Base-by-base conservation (phyloP, 2,888 invertebrate genomes). In the Lithophane semibrunnea region DNA sequence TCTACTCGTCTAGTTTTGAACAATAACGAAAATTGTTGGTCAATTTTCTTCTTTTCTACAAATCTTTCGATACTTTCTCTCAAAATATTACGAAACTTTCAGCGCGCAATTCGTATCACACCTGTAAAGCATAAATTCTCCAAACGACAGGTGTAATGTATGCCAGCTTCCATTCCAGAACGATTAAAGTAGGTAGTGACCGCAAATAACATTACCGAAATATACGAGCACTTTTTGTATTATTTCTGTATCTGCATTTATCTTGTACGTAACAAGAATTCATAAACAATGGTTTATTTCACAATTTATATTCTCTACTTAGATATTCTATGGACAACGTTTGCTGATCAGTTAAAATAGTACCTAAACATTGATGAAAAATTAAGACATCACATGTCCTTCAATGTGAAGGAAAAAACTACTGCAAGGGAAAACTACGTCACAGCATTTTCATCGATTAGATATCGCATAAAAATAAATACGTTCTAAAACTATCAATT, bases 131-230 rank as follows among this genome's bases (percentile, higher is more conserved):
- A 63, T 85, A 70, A 60, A 81, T 63, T 66, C 21, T 29, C 16
- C 8, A 63, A 54, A 73, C 44, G 42, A 73, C 68, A 67, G 70
- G 68, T 81, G 79, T 79, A 58, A 69, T 80, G 77, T 85, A 73
- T 80, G 29, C 76, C 73, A 70, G 61, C 64, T 76, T 71, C 63
- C 64, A 63, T 69, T 73, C 42, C 58, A 56, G 67, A 80, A 70
- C 64, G 66, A 78, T 85, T 85, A 75, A 72, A 79, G 74, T n/a
- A 66, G 73, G 74, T n/a, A 66, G 73, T 60, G 72, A 68, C 68
- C 29, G 49, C 70, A 69, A 63, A 71, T 68, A 69, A 70, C 67
- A 61, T 60, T 60, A 84, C 63, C 47, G 60, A 71, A 75, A 84
- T 81, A 75, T 68, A 85, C 60, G 75, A 71, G 24, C 42, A 71